Evolutionary conservation across 2,888 invertebrate genomes (phyloP), one percentile per base, ranked within the genome.

Genomic region (Aspidiotus destructor): DNA sequence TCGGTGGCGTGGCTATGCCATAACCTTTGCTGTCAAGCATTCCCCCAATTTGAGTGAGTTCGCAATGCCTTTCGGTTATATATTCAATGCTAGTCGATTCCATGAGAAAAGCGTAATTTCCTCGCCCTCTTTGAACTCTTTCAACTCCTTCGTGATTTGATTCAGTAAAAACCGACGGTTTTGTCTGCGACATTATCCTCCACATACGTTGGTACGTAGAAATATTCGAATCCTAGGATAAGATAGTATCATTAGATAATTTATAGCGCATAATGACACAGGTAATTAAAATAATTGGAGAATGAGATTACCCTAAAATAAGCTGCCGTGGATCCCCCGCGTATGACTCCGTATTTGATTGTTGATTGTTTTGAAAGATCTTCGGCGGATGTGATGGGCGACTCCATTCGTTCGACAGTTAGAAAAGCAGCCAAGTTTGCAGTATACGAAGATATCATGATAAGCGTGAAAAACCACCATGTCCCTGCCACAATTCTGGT

Each of bases 41-140:
- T 2, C 92, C 89, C 0, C 96, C 96, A 40, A 96, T 88, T 81
- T 92, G 91, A 55, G 89, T 89, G 71, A 95, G 83, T 72, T 92
- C 90, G 75, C 96, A 96, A 75, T 92, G 87, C 72, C 92, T 81
- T 77, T 94, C 90, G 62, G 92, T 88, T 53, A 88, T 88, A 76
- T 97, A 99, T 77, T 99, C 98, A 72, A 99, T 92, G 40, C 92
- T 89, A 0, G 96, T 93, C 0, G 94, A 96, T 79, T 99, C 99
- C 93, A 98, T 96, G 41, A 99, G 82, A 77, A 92, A 98, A 1
- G 98, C 99, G 77, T 97, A 99, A 61, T 86, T 85, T 57, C 89
- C 88, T 76, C 89, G 89, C 15, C 86, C 88, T 75, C 89, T 85
- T 70, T 86, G 82, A 0, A 97, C 97, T 44, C 92, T 82, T 41